Evolutionary conservation across 2,113 vertebrate genomes (phyloP), one percentile per base, ranked within the genome.

Genomic region (Mungos mungo): DNA sequence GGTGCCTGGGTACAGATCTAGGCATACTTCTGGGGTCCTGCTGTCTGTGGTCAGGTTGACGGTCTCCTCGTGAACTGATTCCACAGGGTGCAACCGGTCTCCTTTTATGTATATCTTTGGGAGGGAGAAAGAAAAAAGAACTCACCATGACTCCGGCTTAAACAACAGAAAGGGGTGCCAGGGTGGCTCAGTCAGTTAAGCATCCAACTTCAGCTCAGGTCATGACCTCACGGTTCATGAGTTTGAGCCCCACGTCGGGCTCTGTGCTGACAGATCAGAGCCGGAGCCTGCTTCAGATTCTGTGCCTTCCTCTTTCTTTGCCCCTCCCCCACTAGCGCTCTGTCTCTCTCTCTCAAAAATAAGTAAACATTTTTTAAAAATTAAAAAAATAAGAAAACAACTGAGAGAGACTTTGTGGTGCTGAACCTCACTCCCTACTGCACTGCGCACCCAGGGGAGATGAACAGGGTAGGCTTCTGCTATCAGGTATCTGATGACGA

Each of bases 1-100:
- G 96, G 99, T 98, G 76, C 98, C 98, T 21, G 98, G 98, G 45
- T 98, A 95, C 96, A 99, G 98, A 79, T 98, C 97, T 33, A 99
- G 98, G 95, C 99, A 99, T 89, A 99, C 76, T 38, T 98, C 88
- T 38, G 99, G 98, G 86, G 87, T 92, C 33, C 98, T 95, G 12
- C 97, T 98, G 15, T 96, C 98, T 33, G 99, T 99, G 60, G 95
- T 99, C 94, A 99, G 91, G 68, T 96, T 96, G 79, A 83, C 95
- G 29, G 83, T 98, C 65, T 98, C 98, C 89, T 97, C 97, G 14
- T 99, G 98, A 95, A 91, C 89, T 79, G 99, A 98, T 15, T 90
- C 95, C 60, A 57, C 92, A 74, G 98, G 97, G 54, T 98, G 98
- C 76, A 96, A 97, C 94, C 98, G 98, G 80, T 97, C 98, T 88